Evolutionary conservation across 2,113 vertebrate species (phyloP), one percentile per base, ranked within the genome.

Genomic region (Xiphias gladius): DNA sequence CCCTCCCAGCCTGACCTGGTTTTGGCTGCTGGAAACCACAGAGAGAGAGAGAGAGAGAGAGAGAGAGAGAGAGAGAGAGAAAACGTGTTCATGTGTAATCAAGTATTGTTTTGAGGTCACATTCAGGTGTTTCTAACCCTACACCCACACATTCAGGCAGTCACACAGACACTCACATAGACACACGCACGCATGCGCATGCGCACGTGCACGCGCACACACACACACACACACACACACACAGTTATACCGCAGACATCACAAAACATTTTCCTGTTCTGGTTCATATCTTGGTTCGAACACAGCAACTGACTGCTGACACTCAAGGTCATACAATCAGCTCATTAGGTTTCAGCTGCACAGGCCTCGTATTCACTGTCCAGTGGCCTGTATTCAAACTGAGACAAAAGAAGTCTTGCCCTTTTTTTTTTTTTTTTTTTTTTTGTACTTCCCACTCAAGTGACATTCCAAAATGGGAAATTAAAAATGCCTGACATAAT

Each of bases 331-430:
- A 19, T 26, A 73, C 73, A 80, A 37, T 80, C 61, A 73, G 59
- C 83, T 90, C 82, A 76, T 70, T 82, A 54, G 77, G 61, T 70
- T 86, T 86, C 83, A 68, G 82, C 82, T 10, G 76, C 81, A 77
- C 55, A 73, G 61, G 52, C 79, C 76, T 78, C 19, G 37, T 74
- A 77, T 67, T 87, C 88, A 54, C 30, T 14, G 58, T 76, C 77
- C 69, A 10, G 65, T 66, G 7, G 75, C 73, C 62, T 61, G 82
- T 59, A 84, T 88, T 84, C 80, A 89, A 41, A 74, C 3, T 2
- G 28, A 77, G 39, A 88, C 85, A 85, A 88, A 90, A 62, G 84
- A 64, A 79, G 80, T 85, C 87, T 76, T 67, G 73, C 55, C 81
- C 84, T 79, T 85, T 85, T 77, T 88, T 85, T 62, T 71, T 80